A percentile compares a stretch with the other conserved stretches of the same genome.
Evolutionary conservation across 2,888 invertebrate species (phyloP).

Genomic region (Caradrina clavipalpis): DNA sequence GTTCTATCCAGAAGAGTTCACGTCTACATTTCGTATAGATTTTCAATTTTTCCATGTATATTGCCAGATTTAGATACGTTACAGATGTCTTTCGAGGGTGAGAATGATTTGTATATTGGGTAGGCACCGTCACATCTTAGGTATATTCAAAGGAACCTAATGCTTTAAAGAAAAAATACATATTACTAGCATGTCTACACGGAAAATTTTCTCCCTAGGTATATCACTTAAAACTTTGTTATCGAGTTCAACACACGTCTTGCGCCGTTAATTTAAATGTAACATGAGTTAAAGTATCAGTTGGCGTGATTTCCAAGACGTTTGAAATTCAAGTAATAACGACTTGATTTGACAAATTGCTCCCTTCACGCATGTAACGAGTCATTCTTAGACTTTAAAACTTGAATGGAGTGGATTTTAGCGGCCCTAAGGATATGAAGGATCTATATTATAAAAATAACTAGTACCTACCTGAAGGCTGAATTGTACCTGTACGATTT

Average conservation of each 20-base stretch:
- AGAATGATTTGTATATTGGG: no score
- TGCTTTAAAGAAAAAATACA: not conserved
- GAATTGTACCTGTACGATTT: not conserved
- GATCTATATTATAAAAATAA: not conserved
- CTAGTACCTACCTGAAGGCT: not conserved
- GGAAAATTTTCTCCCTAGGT: not conserved
- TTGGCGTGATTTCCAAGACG: slow-evolving; percentile 20
- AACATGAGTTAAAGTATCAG: slow-evolving; percentile 24
- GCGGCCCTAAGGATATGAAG: not conserved
- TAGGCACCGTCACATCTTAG: no score
- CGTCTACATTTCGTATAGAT: not conserved
- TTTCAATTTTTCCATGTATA: not conserved
- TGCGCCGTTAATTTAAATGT: slow-evolving; percentile 13
- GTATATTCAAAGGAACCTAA: not conserved
- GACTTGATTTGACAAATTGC: slow-evolving; percentile 51
- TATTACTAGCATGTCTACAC: no score
- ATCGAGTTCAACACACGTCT: slow-evolving; percentile 12
- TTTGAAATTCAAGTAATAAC: slow-evolving; percentile 28
- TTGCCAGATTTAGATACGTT: no score
- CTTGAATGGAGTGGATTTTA: not conserved
- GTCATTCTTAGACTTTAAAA: slow-evolving; percentile 4
- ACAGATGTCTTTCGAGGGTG: no score
- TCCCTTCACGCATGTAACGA: slow-evolving; percentile 19
- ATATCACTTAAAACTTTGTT: not conserved
- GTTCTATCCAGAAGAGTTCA: not conserved